A percentile compares a stretch with the other conserved stretches of the same genome.
phyloP scores from a whole-genome alignment of 2,113 vertebrate genomes.

The Synodontis membranacea region DNA sequence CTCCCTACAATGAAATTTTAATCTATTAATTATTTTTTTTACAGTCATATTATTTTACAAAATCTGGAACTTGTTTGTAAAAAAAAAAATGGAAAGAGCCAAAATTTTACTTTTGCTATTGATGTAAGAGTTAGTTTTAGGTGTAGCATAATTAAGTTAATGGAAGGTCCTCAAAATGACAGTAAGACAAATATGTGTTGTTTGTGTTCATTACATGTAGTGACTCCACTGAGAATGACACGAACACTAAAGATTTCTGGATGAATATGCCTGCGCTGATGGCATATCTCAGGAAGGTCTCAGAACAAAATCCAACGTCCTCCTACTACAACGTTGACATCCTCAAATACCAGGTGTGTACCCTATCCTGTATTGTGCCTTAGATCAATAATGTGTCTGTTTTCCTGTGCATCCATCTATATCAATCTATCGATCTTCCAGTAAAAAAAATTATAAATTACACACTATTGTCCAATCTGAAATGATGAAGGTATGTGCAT shows the following conservation, averaged over 20 bases:
- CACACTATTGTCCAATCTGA: neutral
- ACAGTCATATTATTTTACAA: neutral
- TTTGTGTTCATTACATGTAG: conserved; percentile 67
- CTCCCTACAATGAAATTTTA: neutral
- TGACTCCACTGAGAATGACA: conserved; percentile 90
- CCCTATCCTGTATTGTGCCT: neutral
- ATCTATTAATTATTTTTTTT: neutral
- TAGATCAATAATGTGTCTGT: neutral
- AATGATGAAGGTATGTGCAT: no score
- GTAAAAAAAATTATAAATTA: neutral
- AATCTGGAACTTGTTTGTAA: neutral
- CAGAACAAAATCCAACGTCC: conserved; percentile 91
- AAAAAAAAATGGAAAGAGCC: neutral
- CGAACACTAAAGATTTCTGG: conserved; percentile 91
- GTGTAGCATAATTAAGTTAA: neutral
- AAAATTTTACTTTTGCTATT: neutral
- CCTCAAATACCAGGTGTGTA: conserved; percentile 92
- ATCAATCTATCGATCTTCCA: neutral
- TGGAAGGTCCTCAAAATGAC: neutral
- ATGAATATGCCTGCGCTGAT: conserved; percentile 98
- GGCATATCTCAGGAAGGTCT: conserved; percentile 93
- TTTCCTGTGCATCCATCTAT: neutral
- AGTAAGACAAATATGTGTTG: conserved; percentile 13
- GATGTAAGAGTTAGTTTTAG: neutral
- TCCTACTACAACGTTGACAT: conserved; percentile 98